Percentiles rank a stretch among this genome's conserved stretches.
Evolutionary conservation across 2,888 invertebrate genomes (phyloP).

Genomic region (Sericinus montela): DNA sequence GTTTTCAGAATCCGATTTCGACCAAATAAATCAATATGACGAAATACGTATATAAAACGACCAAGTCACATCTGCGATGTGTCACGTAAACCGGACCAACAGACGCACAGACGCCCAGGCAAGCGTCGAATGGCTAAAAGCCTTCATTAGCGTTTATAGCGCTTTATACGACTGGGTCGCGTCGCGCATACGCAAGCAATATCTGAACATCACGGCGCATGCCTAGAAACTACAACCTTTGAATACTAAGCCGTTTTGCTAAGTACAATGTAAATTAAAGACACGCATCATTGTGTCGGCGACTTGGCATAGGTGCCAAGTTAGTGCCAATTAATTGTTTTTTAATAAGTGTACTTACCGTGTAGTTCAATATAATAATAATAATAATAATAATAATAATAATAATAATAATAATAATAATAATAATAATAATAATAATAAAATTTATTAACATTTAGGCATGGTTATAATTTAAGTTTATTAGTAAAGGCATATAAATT

Average conservation of each 20-base stretch:
- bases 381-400: too few relatives aligned
- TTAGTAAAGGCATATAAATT: too few relatives aligned
- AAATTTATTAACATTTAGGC: too few relatives aligned
- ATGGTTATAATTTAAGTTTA: too few relatives aligned
- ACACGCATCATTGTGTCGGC: neutral
- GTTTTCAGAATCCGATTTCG: too few relatives aligned
- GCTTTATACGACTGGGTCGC: constrained; percentile 10
- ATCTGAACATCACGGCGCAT: constrained; percentile 5
- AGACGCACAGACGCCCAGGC: constrained; percentile 45
- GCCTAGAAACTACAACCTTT: neutral
- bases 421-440: too few relatives aligned
- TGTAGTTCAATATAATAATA: too few relatives aligned
- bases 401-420: too few relatives aligned
- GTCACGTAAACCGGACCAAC: constrained; percentile 41
- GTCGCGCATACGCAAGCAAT: constrained; percentile 5
- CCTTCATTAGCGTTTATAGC: neutral
- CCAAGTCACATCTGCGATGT: constrained; percentile 23
- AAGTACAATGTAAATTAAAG: neutral
- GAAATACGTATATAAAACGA: neutral
- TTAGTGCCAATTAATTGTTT: too few relatives aligned
- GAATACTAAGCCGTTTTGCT: constrained; percentile 9
- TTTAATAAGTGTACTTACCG: too few relatives aligned
- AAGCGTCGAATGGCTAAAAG: constrained; percentile 22
- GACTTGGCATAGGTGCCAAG: neutral
- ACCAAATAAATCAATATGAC: too few relatives aligned